These are phyloP conservation scores for Euglossa dilemma DNA, from an alignment of 1,140 invertebrate genomes.

Conservation along the genomic window DNA sequence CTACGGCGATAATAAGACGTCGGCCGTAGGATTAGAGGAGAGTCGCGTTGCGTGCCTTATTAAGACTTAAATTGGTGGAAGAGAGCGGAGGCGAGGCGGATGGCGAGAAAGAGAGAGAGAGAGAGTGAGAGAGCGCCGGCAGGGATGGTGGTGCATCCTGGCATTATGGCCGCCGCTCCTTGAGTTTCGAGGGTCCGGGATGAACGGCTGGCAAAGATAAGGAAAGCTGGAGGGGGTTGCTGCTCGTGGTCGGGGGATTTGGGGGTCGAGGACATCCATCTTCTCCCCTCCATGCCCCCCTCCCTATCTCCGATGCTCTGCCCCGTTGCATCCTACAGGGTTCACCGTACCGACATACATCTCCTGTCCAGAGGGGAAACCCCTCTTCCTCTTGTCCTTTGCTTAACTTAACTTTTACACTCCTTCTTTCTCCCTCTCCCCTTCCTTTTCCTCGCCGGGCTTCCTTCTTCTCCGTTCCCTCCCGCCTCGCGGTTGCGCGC, in stretches of 20 bases:
- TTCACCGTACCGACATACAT: conserved; percentile 74
- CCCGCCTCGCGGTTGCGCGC: not conserved
- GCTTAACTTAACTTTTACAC: conserved; percentile 75
- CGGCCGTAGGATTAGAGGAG: conserved; percentile 75
- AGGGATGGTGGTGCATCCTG: conserved; percentile 77
- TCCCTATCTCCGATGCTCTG: conserved; percentile 68
- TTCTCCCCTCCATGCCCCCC: conserved; percentile 72
- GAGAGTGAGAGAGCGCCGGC: conserved; percentile 54
- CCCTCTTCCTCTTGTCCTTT: conserved; percentile 73
- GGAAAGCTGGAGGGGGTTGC: conserved; percentile 53
- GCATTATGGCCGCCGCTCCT: conserved; percentile 81
- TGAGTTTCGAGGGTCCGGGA: conserved; percentile 78
- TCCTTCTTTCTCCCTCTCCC: conserved; percentile 45
- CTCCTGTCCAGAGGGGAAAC: conserved; percentile 65
- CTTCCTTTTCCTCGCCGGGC: conserved; percentile 34
- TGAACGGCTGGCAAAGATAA: conserved; percentile 70
- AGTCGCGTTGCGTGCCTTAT: conserved; percentile 74
- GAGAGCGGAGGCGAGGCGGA: not conserved
- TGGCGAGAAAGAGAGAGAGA: not conserved
- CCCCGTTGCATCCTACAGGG: conserved; percentile 70
- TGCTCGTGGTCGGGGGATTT: conserved; percentile 46
- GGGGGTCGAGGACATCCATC: conserved; percentile 81
- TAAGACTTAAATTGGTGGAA: conserved; percentile 79
- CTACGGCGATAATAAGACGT: conserved; percentile 74
- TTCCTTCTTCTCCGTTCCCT: not conserved